These are phyloP conservation scores for Spinus pinus DNA, from an alignment of 2,797 vertebrate species.

Conservation along the genomic window DNA sequence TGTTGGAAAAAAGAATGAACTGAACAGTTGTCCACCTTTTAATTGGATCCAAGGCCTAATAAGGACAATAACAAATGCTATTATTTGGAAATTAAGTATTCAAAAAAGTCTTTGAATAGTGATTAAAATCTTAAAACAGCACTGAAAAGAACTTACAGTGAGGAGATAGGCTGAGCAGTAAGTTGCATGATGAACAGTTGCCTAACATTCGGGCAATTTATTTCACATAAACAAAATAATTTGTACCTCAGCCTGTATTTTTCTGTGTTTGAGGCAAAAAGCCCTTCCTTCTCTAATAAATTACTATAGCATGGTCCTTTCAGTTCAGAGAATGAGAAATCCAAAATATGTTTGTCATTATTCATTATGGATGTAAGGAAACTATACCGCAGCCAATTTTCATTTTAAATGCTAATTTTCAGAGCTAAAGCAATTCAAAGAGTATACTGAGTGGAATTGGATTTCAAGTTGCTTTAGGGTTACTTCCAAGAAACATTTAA, in stretches of 20 bases:
- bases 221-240: not conserved
- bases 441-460: not conserved
- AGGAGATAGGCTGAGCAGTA: not conserved
- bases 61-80: slow-evolving; percentile 53
- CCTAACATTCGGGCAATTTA: not conserved
- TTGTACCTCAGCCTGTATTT: not conserved
- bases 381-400: not conserved
- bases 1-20: not conserved
- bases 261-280: not conserved
- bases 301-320: not conserved
- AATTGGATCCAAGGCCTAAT: slow-evolving; percentile 41
- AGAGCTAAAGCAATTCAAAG: slow-evolving; percentile 18
- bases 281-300: not conserved
- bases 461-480: not conserved
- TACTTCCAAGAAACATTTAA: not conserved
- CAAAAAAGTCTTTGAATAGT: slow-evolving; percentile 54
- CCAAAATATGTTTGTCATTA: not conserved
- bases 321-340: not conserved
- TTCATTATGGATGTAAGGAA: not conserved
- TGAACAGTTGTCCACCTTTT: slow-evolving; percentile 39
- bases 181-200: not conserved
- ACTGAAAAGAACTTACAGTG: not conserved
- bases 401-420: slow-evolving; percentile 41
- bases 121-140: slow-evolving; percentile 41
- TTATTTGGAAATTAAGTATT: slow-evolving; percentile 59